These are phyloP conservation scores for Adelosebastes latens DNA, from an alignment of 2,797 vertebrate genomes.

Conservation along the genomic window DNA sequence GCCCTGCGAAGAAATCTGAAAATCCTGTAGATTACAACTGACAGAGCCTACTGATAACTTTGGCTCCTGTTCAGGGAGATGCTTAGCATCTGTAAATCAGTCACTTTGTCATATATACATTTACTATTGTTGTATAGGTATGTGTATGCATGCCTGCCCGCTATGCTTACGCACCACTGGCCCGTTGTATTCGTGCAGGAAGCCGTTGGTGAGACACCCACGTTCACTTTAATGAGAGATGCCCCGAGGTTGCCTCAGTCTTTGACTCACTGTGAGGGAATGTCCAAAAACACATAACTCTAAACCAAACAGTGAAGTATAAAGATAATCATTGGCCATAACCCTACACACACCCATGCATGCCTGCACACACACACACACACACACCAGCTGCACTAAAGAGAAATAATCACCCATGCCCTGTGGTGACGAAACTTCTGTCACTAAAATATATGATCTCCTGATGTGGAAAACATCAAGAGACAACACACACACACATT, in stretches of 20 bases:
- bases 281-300: slow-evolving; percentile 71
- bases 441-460: slow-evolving; percentile 76
- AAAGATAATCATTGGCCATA: slow-evolving; percentile 64
- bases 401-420: slow-evolving; percentile 69
- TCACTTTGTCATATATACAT: slow-evolving; percentile 27
- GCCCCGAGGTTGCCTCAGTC: slow-evolving; percentile 37
- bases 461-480: slow-evolving; percentile 58
- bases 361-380: slow-evolving; percentile 36
- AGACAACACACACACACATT: slow-evolving; percentile 20
- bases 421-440: slow-evolving; percentile 76
- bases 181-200: slow-evolving; percentile 24
- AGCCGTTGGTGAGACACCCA: slow-evolving; percentile 18
- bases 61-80: not conserved
- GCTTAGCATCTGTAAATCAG: slow-evolving; percentile 36
- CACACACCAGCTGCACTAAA: slow-evolving; percentile 19
- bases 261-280: slow-evolving; percentile 66
- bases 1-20: slow-evolving; percentile 36
- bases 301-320: slow-evolving; percentile 56
- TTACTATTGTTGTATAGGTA: slow-evolving; percentile 6
- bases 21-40: slow-evolving; percentile 24
- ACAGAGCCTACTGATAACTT: slow-evolving; percentile 20
- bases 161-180: slow-evolving; percentile 30
- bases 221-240: slow-evolving; percentile 51
- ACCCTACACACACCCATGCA: slow-evolving; percentile 48
- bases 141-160: slow-evolving; percentile 28